phyloP scores from a whole-genome alignment of 2,797 vertebrate genomes.

The Hyperoplus lanceolatus region DNA sequence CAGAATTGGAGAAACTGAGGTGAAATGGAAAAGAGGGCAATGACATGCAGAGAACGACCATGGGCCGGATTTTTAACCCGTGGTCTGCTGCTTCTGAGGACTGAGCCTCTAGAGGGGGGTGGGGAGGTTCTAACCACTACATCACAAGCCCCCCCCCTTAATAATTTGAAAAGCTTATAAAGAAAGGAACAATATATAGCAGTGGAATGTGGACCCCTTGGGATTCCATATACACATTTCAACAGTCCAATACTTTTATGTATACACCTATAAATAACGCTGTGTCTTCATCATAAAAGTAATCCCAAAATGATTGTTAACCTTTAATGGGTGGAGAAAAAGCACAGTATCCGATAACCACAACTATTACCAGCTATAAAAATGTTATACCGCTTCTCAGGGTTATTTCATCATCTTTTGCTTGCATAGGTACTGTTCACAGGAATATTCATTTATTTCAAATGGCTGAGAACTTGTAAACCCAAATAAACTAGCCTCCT shows the following conservation, averaged over 20 bases:
- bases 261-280: not conserved
- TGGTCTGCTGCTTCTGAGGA: no score
- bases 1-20: no score
- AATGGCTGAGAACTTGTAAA: slow-evolving; percentile 22
- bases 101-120: no score
- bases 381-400: not conserved
- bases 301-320: not conserved
- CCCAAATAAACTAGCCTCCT: slow-evolving; percentile 20
- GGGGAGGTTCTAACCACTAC: no score
- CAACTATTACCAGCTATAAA: slow-evolving; percentile 7
- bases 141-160: not conserved
- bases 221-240: not conserved
- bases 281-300: not conserved
- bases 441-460: slow-evolving; percentile 24
- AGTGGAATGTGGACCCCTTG: not conserved
- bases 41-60: not conserved
- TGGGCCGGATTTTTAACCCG: no score
- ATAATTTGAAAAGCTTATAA: not conserved
- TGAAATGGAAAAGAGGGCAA: no score
- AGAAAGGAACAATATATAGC: not conserved
- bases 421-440: not conserved
- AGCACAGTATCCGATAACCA: not conserved
- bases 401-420: slow-evolving; percentile 20
- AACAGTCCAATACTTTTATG: not conserved
- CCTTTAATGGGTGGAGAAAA: slow-evolving; percentile 6